phyloP scores from a whole-genome alignment of 2,797 vertebrate genomes.

The Valencia hispanica region DNA sequence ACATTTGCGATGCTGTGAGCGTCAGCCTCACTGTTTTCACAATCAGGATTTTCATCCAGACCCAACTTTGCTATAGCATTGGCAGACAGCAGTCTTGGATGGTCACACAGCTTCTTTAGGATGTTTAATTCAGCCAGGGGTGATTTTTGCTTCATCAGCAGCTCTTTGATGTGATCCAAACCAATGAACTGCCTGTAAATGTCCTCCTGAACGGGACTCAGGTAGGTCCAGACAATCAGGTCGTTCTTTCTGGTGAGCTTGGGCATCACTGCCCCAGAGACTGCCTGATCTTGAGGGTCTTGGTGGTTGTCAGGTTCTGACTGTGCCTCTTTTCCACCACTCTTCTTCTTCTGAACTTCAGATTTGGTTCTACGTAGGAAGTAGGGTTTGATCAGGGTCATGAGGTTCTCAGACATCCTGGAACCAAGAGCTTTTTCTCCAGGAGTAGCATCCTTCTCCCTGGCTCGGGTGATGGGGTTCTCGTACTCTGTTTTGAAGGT shows the following conservation, averaged over 20 bases:
- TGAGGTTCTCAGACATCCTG: conserved; percentile 93
- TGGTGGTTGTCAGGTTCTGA: conserved; percentile 31
- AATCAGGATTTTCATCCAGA: conserved; percentile 66
- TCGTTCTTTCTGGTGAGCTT: conserved; percentile 92
- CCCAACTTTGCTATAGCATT: conserved; percentile 85
- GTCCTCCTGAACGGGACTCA: conserved; percentile 89
- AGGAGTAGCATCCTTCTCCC: conserved; percentile 91
- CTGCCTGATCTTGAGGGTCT: conserved; percentile 3
- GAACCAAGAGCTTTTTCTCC: conserved; percentile 90
- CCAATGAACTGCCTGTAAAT: conserved; percentile 92
- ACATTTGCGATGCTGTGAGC: conserved; percentile 76
- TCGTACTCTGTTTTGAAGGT: conserved; percentile 94
- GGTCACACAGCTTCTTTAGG: conserved; percentile 95
- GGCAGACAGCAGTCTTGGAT: conserved; percentile 89
- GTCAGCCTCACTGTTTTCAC: conserved; percentile 27
- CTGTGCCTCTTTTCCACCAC: conserved; percentile 1
- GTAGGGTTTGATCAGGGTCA: conserved; percentile 89
- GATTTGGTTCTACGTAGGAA: conserved; percentile 93
- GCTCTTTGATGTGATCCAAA: conserved; percentile 90
- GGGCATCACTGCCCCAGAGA: conserved; percentile 78
- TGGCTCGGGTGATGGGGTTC: conserved; percentile 91
- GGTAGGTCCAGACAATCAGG: conserved; percentile 93
- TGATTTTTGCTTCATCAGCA: conserved; percentile 88
- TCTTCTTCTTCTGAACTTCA: conserved; percentile 83
- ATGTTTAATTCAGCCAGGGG: conserved; percentile 87